Evolutionary conservation across 2,797 vertebrate genomes (phyloP), one percentile per base, ranked within the genome.

Genomic region (Chelonia mydas): DNA sequence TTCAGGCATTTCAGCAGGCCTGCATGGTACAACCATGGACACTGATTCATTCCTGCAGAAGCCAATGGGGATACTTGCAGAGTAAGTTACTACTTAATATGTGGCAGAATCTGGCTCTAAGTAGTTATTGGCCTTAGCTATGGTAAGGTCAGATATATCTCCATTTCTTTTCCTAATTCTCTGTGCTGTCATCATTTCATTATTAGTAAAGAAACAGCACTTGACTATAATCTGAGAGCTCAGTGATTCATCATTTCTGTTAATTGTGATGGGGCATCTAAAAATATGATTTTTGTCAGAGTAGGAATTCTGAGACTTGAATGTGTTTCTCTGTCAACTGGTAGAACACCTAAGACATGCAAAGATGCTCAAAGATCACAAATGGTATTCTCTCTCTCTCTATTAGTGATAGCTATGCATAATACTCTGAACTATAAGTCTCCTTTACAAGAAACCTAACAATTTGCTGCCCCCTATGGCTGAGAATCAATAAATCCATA

Each of bases 381-480:
- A 95, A 72, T 86, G 80, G 54, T 94, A 90, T 94, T 68, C 78
- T 0, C 51, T 81, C 28, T 0, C 25, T 77, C 74, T 86, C 85
- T 93, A 88, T 59, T 87, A 55, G 72, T 55, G 5, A 80, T 87
- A 19, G 50, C 45, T 83, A 53, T 54, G 23, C 88, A 65, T 21
- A 1, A 4, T 59, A 7, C 4, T 3, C 74, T 1, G 2, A 59
- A 72, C 68, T 59, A 21, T 47, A 79, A 88, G 68, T 17, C 17
- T 45, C 45, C 86, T 68, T 80, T 83, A 81, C 51, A 47, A 88
- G 92, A 96, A 97, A 87, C 45, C 31, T 54, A 84, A 83, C 90
- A 16, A 3, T 97, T 94, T 98, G 96, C 97, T 97, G 97, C 97
- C 98, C 95, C 86, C 98, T 98, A 95, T 94, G 91, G 97, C 82